Evolutionary conservation across 2,888 invertebrate genomes (phyloP), one percentile per base, ranked within the genome.

Genomic region (Eupithecia abbreviata): DNA sequence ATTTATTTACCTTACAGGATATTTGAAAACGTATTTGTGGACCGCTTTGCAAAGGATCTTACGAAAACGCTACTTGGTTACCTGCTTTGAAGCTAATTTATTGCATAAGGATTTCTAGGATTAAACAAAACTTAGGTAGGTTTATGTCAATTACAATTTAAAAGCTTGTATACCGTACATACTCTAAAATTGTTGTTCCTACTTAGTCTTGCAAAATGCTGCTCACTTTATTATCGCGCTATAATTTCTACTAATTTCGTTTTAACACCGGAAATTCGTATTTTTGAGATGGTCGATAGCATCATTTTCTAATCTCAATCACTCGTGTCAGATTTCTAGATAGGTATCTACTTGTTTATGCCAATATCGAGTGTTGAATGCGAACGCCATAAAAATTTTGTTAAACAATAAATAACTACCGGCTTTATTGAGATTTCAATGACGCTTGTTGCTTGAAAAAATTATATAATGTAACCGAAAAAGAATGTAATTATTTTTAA

Each of bases 11-110:
- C 18, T 77, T 73, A 5, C 77, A 77, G 77, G 70, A 67, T 72
- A 10, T 77, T 75, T 43, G 58, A 70, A 62, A 77, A 77, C 70
- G 47, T 75, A 55, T 70, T 45, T 66, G 58, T 69, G 72, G 77
- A 77, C 42, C 75, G 43, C 30, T 77, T 77, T 71, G 70, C 75
- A 30, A 77, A 73, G 70, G 58, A 77, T 43, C 77, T 77, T 4
- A 41, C 70, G 72, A 43, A 10, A 73, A 49, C 77, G n/a, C 75
- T 77, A 73, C 75, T 77, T 7, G 72, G 43, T 55, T 77, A 77
- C 77, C 74, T 77, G 72, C 55, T 73, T n/a, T 77, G 77, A 77
- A 70, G 75, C 51, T 69, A 73, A 41, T 62, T 47, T 51, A n/a
- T 68, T 4, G 58, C 42, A 12, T 72, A 65, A 70, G 77, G 71